A percentile compares a stretch with the other conserved stretches of the same genome.
Conservation (phyloP, 2,797 vertebrate genomes). For the Tokudaia tokunoshimensis region DNA sequence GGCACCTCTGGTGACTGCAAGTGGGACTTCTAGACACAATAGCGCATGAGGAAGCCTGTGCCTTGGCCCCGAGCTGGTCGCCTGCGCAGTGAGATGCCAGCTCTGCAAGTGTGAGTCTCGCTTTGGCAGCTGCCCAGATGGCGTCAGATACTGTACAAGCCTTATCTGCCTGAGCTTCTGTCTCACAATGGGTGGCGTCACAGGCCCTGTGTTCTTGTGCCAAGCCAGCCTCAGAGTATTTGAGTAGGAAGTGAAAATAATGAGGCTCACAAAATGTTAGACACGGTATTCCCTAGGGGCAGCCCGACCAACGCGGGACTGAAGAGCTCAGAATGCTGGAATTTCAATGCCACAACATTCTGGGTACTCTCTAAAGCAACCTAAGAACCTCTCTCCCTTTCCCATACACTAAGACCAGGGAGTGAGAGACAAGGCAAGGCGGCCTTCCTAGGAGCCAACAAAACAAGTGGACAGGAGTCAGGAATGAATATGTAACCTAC, state of each 20-base stretch:
- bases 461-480: background rate
- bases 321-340: background rate
- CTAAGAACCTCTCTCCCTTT: background rate
- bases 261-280: conserved; percentile 22
- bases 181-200: conserved; percentile 38
- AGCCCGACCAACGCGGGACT: background rate
- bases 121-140: conserved; percentile 4
- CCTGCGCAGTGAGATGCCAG: background rate
- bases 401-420: background rate
- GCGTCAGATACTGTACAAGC: background rate
- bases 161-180: conserved; percentile 27
- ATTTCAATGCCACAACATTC: background rate
- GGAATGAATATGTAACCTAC: background rate
- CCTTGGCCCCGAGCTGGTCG: conserved; percentile 34
- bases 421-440: background rate
- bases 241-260: conserved; percentile 53
- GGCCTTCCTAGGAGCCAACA: background rate
- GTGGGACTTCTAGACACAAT: background rate
- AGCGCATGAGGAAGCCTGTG: conserved; percentile 42
- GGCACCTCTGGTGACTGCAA: background rate
- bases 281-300: background rate
- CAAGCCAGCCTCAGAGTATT: conserved; percentile 44
- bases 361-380: background rate
- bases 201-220: conserved; percentile 63
- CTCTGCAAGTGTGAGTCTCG: background rate